Evolutionary conservation across 2,113 vertebrate genomes (phyloP).

Genomic region (Equus quagga): DNA sequence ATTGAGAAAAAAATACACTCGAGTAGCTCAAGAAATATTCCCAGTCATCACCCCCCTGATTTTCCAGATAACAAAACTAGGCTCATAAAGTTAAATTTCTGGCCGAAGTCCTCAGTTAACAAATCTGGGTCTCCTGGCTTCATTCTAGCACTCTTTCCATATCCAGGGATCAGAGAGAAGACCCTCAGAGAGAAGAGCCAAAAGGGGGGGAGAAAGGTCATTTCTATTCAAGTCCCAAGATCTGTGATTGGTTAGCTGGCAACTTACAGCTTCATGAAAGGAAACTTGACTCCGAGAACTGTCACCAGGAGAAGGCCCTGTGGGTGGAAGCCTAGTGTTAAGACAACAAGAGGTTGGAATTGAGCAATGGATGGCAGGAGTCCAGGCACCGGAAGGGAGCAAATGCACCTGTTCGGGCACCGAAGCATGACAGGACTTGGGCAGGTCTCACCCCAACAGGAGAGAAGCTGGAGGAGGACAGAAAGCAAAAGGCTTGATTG

Average conservation of each 20-base stretch:
- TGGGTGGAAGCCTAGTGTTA: slow-evolving; percentile 59
- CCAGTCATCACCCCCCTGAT: no score
- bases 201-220: background rate
- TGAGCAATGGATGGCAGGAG: slow-evolving; percentile 68
- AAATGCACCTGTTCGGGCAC: slow-evolving; percentile 60
- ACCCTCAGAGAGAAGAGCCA: background rate
- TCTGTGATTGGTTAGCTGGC: slow-evolving; percentile 37
- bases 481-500: background rate
- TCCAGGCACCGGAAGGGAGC: slow-evolving; percentile 56
- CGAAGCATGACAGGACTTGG: background rate
- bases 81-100: background rate
- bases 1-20: background rate
- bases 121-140: background rate
- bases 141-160: background rate
- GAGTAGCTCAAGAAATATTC: background rate
- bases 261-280: slow-evolving; percentile 6
- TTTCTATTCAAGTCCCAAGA: background rate
- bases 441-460: background rate
- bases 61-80: background rate
- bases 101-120: background rate
- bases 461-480: background rate
- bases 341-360: slow-evolving; percentile 56
- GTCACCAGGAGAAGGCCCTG: slow-evolving; percentile 29
- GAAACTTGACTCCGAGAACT: slow-evolving; percentile 57
- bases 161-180: background rate